phyloP scores from a whole-genome alignment of 2,797 vertebrate species.

The Limosa lapponica region DNA sequence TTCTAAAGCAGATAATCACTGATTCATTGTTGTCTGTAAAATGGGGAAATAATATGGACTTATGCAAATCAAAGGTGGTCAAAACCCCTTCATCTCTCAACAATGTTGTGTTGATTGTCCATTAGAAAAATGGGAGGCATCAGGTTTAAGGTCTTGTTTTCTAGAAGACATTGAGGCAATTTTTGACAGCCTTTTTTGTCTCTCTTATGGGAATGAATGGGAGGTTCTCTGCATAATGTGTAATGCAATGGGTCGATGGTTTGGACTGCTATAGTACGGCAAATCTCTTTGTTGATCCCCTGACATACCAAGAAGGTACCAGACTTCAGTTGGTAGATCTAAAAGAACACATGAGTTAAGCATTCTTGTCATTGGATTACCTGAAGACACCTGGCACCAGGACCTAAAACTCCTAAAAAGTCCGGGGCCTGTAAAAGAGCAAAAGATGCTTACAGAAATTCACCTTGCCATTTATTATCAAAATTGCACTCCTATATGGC shows the following conservation, averaged over 20 bases:
- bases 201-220: neutral
- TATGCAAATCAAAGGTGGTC: neutral
- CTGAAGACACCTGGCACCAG: neutral
- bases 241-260: neutral
- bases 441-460: neutral
- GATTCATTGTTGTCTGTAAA: neutral
- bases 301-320: neutral
- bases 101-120: accelerated
- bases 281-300: neutral
- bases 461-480: neutral
- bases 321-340: neutral
- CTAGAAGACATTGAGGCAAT: neutral
- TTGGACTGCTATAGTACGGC: neutral
- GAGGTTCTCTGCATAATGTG: neutral
- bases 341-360: neutral
- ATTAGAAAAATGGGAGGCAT: neutral
- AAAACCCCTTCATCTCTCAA: neutral
- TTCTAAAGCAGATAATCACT: neutral
- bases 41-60: neutral
- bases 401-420: neutral
- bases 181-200: neutral
- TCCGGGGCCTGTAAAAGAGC: neutral
- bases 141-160: neutral
- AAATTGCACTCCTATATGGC: neutral
- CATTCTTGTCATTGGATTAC: neutral